Base-by-base conservation (phyloP, 2,888 invertebrate genomes). In the Shargacucullia verbasci region DNA sequence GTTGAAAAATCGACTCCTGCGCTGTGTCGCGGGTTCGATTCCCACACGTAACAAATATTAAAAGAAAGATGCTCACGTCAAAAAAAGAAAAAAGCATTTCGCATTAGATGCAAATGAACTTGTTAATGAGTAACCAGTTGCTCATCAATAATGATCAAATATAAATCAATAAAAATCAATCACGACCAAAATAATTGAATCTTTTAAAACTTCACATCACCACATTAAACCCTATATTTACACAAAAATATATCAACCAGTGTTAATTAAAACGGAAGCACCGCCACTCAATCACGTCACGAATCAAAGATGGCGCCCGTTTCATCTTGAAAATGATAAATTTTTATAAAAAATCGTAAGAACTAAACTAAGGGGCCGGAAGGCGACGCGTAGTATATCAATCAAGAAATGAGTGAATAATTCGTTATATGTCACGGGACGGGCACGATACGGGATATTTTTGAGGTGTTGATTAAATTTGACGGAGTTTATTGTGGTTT, bases 261-360 rank as follows among this genome's bases (percentile, higher is more conserved):
- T 76, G 82, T 81, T 82, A 82, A 83, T 83, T 81, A 79, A 81
- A 82, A 84, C 85, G 87, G 87, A 86, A 87, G 83, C 83, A 73
- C 48, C 71, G 75, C 73, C 82, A 80, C 85, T 89, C 89, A 82
- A 90, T 90, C 90, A 81, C 90, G 89, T 88, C 88, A 76, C 67
- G 50, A 81, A 83, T 86, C 87, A 88, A 88, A 89, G 81, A 75
- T 80, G 86, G 88, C 86, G 86, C 84, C 85, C 78, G 86, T 88
- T 89, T 89, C 88, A 89, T 88, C 88, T 89, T 75, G 43, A 73
- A 85, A 82, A 86, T 87, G 86, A 88, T 88, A 83, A 85, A 90
- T 85, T 79, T 76, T 72, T 78, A 74, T 75, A 83, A 84, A 84
- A 81, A 77, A 64, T 70, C 76, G 67, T 73, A 73, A 79, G 83